These are phyloP conservation scores for Timema cristinae DNA, from an alignment of 2,888 invertebrate genomes.

Conservation along the genomic window DNA sequence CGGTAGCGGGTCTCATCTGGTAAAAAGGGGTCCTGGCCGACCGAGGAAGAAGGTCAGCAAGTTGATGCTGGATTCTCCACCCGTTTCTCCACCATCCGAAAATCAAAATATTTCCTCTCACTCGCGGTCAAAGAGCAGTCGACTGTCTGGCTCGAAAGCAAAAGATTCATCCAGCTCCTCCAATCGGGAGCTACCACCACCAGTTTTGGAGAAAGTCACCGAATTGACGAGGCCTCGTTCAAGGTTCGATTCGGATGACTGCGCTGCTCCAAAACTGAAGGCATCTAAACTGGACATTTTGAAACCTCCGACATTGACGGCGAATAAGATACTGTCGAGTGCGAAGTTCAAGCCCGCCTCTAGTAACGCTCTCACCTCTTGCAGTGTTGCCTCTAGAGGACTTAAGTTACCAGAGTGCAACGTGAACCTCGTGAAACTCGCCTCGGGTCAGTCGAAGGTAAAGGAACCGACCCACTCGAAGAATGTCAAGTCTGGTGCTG, in stretches of 20 bases:
- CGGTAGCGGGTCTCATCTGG: slow-evolving; percentile 21
- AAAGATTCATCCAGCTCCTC: not conserved
- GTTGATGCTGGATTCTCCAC: slow-evolving; percentile 20
- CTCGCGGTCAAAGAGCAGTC: not conserved
- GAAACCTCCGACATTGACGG: slow-evolving; percentile 45
- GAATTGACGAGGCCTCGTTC: slow-evolving; percentile 15
- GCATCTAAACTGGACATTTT: slow-evolving; percentile 38
- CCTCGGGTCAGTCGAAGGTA: slow-evolving; percentile 13
- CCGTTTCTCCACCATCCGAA: slow-evolving; percentile 21
- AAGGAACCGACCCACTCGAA: slow-evolving; percentile 8
- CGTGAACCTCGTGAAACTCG: slow-evolving; percentile 42
- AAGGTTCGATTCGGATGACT: slow-evolving; percentile 25
- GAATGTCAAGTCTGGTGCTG: too few relatives aligned
- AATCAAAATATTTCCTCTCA: too few relatives aligned
- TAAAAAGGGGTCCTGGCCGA: slow-evolving; percentile 48
- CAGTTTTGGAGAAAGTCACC: slow-evolving; percentile 39
- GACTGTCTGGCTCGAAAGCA: not conserved
- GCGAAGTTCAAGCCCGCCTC: slow-evolving; percentile 30
- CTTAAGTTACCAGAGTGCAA: slow-evolving; percentile 40
- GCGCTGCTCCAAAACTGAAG: slow-evolving; percentile 29
- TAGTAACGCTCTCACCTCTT: not conserved
- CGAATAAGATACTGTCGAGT: slow-evolving; percentile 33
- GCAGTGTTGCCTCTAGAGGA: slow-evolving; percentile 16
- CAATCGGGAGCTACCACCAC: slow-evolving; percentile 39
- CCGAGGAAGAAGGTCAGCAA: slow-evolving; percentile 46